phyloP scores from a whole-genome alignment of 2,888 invertebrate species.

The Volucella bombylans region DNA sequence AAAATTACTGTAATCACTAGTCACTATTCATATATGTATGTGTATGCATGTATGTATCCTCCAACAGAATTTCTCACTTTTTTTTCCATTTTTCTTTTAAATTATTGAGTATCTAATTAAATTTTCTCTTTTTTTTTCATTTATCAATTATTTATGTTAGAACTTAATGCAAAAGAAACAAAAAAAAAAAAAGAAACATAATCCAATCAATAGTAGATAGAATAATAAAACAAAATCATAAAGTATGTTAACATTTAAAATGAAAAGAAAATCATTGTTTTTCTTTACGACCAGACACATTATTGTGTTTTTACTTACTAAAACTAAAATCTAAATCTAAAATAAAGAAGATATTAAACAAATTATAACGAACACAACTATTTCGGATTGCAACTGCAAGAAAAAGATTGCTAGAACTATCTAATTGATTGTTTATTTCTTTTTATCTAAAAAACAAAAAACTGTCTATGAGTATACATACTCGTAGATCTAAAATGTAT shows the following conservation, averaged over 20 bases:
- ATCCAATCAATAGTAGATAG: slow-evolving; percentile 42
- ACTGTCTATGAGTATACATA: slow-evolving; percentile 24
- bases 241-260: slow-evolving; percentile 14
- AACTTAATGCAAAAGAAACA: neutral
- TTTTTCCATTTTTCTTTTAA: slow-evolving; percentile 40
- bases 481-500: slow-evolving; percentile 44
- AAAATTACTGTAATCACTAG: slow-evolving; percentile 63
- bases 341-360: slow-evolving; percentile 13
- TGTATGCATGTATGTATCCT: slow-evolving; percentile 34
- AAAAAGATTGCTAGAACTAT: slow-evolving; percentile 17
- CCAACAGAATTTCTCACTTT: slow-evolving; percentile 25
- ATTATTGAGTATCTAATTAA: slow-evolving; percentile 72
- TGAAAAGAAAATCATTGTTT: slow-evolving; percentile 25
- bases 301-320: slow-evolving; percentile 24
- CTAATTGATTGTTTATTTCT: slow-evolving; percentile 16
- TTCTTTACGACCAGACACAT: slow-evolving; percentile 67
- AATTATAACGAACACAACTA: slow-evolving; percentile 69
- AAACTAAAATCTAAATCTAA: slow-evolving; percentile 27
- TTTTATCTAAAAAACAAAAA: slow-evolving; percentile 32
- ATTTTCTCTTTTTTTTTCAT: slow-evolving; percentile 47
- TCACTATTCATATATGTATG: slow-evolving; percentile 61
- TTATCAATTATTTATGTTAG: slow-evolving; percentile 39
- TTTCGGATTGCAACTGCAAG: slow-evolving; percentile 49
- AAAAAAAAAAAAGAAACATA: slow-evolving; percentile 19
- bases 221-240: slow-evolving; percentile 45